Base-by-base conservation (phyloP, 2,888 invertebrate species). In the Pantelozetes paolii region DNA sequence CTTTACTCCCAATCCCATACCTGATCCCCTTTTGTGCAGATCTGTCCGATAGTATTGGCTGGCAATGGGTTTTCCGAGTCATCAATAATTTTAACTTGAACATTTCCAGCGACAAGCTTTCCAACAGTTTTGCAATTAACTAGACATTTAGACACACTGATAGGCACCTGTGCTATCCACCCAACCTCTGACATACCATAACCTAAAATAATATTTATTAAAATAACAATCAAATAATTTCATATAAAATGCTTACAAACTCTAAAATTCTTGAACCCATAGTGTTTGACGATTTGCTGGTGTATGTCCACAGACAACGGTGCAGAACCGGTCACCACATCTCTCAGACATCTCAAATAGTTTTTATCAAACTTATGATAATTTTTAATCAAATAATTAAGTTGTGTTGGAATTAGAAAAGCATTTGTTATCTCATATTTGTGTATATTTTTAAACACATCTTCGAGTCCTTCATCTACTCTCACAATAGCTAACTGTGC, bases 401-500 rank as follows among this genome's bases (percentile, higher is more conserved):
- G 32, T 62, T 62, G 59, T n/a, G 59, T 62, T 18, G 59, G 26
- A 11, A 62, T 62, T 30, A 62, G 26, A 26, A 62, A 62, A 30
- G 28, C 59, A 62, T 26, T 62, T 15, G 59, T 62, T 28, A 62
- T 62, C 15, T 32, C 18, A 62, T 62, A 62, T 9, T 32, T 62
- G n/a, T 62, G 30, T 23, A 62, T 62, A 13, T 62, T 32, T 2
- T 9, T 11, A 32, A 62, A 62, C 18, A 23, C 59, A n/a, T 62
- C 59, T 11, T 62, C 59, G 59, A 26, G 59, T 18, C 26, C 18
- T 26, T 62, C 59, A 6, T 62, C 59, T 3, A 62, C 26, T 26
- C 59, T 11, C 1, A 32, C 32, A 13, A 62, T 62, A 18, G 67
- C 67, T 11, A 67, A 67, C 67, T 67, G 36, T 67, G 42, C 40